These are phyloP conservation scores for Cephalopholis sonnerati DNA, from an alignment of 2,113 vertebrate genomes.

Conservation along the genomic window DNA sequence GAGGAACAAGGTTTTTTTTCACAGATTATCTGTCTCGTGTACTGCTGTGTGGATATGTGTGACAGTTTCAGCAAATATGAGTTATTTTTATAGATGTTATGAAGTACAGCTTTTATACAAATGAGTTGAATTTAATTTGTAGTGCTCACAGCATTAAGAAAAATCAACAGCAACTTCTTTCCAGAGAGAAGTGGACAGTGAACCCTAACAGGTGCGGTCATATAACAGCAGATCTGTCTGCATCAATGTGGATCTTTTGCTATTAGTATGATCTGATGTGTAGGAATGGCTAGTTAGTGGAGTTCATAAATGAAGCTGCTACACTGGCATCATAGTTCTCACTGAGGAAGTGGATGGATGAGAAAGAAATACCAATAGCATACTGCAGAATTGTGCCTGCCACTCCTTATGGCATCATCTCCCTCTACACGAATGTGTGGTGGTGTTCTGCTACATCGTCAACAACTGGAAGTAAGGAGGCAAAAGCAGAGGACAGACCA, in stretches of 20 bases:
- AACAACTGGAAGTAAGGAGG: background rate
- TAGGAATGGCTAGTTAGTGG: background rate
- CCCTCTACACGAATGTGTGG: background rate
- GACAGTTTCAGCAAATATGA: no score
- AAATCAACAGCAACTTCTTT: no score
- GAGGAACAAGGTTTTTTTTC: no score
- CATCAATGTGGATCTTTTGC: background rate
- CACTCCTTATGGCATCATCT: background rate
- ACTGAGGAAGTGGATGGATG: background rate
- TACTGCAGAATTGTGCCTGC: background rate
- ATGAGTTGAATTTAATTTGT: no score
- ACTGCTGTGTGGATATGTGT: no score
- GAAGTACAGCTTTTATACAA: no score
- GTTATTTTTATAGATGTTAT: no score
- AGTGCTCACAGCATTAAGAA: no score
- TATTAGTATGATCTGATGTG: background rate
- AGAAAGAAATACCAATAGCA: background rate
- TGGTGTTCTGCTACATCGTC: background rate
- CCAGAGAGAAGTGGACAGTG: no score
- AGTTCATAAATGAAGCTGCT: conserved; percentile 14
- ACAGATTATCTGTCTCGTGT: no score
- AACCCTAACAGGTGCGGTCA: no score
- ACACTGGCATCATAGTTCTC: conserved; percentile 1
- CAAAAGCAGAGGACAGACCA: background rate
- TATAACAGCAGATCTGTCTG: conserved; percentile 3